A percentile compares a stretch with the other conserved stretches of the same genome.
Evolutionary conservation across 2,797 vertebrate species (phyloP).

Genomic region (Valencia hispanica): DNA sequence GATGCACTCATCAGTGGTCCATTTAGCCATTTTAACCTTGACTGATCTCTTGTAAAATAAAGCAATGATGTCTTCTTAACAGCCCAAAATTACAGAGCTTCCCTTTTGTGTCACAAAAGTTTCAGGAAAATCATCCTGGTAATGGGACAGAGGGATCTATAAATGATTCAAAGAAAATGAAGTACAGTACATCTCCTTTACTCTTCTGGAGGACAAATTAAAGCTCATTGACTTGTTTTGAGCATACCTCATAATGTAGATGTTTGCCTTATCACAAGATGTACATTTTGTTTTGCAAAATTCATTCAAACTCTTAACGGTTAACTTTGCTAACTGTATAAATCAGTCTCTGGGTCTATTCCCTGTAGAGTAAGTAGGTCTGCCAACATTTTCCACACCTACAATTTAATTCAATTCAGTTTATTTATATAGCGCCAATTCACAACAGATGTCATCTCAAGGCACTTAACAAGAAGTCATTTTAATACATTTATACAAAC

Average conservation of each 20-base stretch:
- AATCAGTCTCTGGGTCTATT: neutral
- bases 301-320: neutral
- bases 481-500: no score
- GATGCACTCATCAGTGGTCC: neutral
- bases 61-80: neutral
- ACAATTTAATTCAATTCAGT: no score
- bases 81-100: neutral
- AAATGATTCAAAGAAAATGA: neutral
- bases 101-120: no score
- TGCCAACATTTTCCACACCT: neutral
- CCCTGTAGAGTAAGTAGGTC: neutral
- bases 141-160: neutral
- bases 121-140: neutral
- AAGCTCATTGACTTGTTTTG: neutral
- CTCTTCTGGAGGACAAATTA: neutral
- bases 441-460: no score
- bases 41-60: neutral
- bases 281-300: neutral
- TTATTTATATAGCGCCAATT: no score
- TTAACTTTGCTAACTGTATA: neutral
- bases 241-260: neutral
- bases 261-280: neutral
- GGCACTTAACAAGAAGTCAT: no score
- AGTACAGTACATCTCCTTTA: neutral
- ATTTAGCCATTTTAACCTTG: neutral